Evolutionary conservation across 30 jellyfish, hydroid and myxozoan species (phyloP).

Genomic region (Cassiopea xamachana): DNA sequence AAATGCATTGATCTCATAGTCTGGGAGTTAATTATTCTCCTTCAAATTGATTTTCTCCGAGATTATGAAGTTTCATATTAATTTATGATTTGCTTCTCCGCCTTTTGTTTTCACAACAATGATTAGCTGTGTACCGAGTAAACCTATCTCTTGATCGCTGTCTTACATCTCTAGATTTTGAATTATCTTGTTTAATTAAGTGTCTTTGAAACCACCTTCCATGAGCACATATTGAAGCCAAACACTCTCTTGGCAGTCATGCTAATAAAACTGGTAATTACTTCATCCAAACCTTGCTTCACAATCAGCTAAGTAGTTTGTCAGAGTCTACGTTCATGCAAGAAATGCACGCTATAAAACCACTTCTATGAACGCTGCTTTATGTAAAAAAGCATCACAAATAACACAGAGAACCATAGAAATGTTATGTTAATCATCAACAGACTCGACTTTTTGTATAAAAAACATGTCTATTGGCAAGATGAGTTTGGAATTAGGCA

Average conservation of each 20-base stretch:
- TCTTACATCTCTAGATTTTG: not conserved
- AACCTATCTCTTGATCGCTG: constrained; percentile 20
- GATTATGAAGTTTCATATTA: constrained; percentile 60
- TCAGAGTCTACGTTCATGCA: not conserved
- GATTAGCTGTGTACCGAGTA: constrained; percentile 33
- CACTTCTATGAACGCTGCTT: not conserved
- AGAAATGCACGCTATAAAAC: not conserved
- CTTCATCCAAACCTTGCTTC: not conserved
- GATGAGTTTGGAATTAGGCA: no score
- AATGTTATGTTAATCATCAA: no score
- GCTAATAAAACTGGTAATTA: constrained; percentile 6
- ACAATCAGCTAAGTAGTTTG: not conserved
- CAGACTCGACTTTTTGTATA: no score
- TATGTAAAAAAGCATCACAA: no score
- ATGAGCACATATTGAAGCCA: constrained; percentile 13
- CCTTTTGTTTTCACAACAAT: constrained; percentile 47
- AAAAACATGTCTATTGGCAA: no score
- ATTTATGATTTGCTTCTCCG: constrained; percentile 56
- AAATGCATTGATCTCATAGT: constrained; percentile 42
- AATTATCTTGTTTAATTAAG: constrained; percentile 26
- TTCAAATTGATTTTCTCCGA: constrained; percentile 48
- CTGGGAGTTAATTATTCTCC: constrained; percentile 63
- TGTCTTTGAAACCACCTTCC: constrained; percentile 7
- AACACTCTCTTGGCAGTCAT: not conserved
- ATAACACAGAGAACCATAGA: no score